Evolutionary conservation across 2,113 vertebrate genomes (phyloP).

Genomic region (Corythornis vintsioides): DNA sequence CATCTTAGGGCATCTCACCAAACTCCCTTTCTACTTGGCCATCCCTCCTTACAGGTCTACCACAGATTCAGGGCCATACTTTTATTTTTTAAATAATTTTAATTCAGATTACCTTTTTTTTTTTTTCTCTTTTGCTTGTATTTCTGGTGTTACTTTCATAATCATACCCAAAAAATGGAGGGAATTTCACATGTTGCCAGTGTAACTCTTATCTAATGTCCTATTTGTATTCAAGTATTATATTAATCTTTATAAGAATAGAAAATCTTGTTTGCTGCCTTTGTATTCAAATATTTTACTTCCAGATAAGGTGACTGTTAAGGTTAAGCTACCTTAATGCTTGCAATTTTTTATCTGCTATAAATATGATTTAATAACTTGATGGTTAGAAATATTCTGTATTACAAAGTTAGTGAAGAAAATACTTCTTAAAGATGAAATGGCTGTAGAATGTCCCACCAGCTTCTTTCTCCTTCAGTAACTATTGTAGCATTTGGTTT

Average conservation of each 20-base stretch:
- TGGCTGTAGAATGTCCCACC: background rate
- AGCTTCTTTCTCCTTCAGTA: background rate
- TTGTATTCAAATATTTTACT: constrained; percentile 56
- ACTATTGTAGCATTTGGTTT: background rate
- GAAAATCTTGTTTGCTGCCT: constrained; percentile 13
- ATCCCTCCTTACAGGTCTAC: background rate
- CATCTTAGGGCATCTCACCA: background rate
- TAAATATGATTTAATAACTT: constrained; percentile 26
- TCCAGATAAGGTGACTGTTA: constrained; percentile 16
- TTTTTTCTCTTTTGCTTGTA: background rate
- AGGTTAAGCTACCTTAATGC: background rate
- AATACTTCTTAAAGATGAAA: background rate
- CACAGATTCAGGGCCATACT: background rate
- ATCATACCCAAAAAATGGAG: background rate
- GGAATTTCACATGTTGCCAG: background rate
- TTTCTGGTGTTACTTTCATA: background rate
- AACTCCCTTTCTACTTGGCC: background rate
- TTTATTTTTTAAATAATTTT: background rate
- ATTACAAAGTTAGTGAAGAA: constrained; percentile 7
- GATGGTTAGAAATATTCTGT: constrained; percentile 21
- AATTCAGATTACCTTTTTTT: background rate
- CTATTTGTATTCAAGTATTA: constrained; percentile 38
- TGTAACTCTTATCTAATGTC: background rate
- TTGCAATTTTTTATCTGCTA: constrained; percentile 45
- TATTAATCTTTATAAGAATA: constrained; percentile 36